Evolutionary conservation across 2,797 vertebrate genomes (phyloP).

Genomic region (Trichosurus vulpecula): DNA sequence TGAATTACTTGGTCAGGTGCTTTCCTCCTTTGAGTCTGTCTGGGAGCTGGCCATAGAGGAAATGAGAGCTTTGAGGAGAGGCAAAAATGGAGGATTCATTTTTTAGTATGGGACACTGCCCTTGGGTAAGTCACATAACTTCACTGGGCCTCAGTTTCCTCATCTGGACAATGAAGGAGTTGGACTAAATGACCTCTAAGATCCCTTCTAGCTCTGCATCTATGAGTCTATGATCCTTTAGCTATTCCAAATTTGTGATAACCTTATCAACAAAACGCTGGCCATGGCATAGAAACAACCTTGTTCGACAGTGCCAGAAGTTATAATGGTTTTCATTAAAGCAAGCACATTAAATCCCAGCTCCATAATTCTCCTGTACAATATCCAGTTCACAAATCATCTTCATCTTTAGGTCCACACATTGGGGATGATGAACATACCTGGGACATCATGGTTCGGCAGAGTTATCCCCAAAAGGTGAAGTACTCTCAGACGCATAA

Average conservation of each 20-base stretch:
- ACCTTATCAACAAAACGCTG: background rate
- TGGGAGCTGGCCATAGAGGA: conserved; percentile 1
- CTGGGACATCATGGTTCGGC: conserved; percentile 87
- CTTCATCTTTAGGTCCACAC: conserved; percentile 39
- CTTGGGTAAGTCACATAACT: background rate
- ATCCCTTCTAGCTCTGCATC: background rate
- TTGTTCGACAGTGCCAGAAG: background rate
- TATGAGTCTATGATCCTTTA: background rate
- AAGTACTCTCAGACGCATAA: conserved; percentile 77
- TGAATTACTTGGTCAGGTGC: background rate
- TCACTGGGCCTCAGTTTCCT: background rate
- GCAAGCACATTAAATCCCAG: conserved; percentile 19
- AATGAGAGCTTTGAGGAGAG: conserved; percentile 3
- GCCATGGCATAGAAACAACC: background rate
- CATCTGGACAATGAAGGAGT: background rate
- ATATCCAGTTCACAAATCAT: background rate
- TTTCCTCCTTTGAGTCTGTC: conserved; percentile 27
- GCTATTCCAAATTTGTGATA: background rate
- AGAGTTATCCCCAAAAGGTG: conserved; percentile 87
- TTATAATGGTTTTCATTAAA: conserved; percentile 23
- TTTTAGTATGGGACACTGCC: background rate
- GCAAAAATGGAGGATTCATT: background rate
- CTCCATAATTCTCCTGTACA: background rate
- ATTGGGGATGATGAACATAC: conserved; percentile 10
- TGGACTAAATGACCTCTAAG: background rate